A percentile compares a stretch with the other conserved stretches of the same genome.
Conservation (phyloP, 2,888 invertebrate species). For the Sycophila texana region DNA sequence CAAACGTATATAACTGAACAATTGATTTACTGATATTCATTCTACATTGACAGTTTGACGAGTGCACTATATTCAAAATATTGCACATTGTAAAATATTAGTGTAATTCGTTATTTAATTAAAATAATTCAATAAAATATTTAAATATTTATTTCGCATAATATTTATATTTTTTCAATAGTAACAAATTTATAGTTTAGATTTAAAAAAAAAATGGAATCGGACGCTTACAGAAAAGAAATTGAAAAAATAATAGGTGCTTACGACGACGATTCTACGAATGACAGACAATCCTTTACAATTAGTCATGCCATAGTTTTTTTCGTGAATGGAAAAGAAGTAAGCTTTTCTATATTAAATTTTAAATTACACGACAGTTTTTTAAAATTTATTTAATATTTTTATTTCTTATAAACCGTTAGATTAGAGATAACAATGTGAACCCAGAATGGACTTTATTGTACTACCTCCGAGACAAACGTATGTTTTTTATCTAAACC, state of each 20-base stretch:
- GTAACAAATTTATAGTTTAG: neutral
- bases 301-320: constrained; percentile 75
- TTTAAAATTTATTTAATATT: too few relatives aligned
- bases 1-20: too few relatives aligned
- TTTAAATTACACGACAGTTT: too few relatives aligned
- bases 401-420: constrained; percentile 58
- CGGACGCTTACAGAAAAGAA: constrained; percentile 10
- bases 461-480: constrained; percentile 86
- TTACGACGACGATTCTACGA: neutral
- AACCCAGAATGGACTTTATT: constrained; percentile 92
- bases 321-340: constrained; percentile 82
- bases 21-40: too few relatives aligned
- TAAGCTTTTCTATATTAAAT: constrained; percentile 63
- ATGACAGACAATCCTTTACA: neutral
- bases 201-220: neutral
- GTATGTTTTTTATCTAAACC: constrained; percentile 76
- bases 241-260: constrained; percentile 12
- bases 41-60: too few relatives aligned
- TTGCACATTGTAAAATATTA: too few relatives aligned
- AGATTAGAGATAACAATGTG: constrained; percentile 84
- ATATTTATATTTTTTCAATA: neutral
- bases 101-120: too few relatives aligned
- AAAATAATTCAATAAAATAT: too few relatives aligned
- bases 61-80: too few relatives aligned
- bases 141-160: too few relatives aligned